Evolutionary conservation across 2,888 invertebrate species (phyloP).

Genomic region (Tridacna gigas): DNA sequence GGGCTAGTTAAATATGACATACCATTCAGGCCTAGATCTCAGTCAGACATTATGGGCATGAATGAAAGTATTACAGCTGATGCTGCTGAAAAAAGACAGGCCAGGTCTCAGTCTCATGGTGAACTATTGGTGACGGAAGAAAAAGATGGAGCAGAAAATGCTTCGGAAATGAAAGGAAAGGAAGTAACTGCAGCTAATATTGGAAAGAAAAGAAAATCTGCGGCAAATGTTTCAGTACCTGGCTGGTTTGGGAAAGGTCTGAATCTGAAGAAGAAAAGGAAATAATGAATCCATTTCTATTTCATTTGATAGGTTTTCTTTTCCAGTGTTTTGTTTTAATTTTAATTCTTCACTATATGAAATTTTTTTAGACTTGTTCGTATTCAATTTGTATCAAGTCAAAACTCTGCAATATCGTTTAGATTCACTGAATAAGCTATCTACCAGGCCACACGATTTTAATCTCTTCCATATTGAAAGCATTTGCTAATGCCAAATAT

Average conservation of each 20-base stretch:
- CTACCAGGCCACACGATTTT: too few species aligned
- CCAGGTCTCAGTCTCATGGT: slow-evolving; percentile 51
- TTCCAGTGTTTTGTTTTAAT: too few species aligned
- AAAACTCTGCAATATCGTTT: too few species aligned
- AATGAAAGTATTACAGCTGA: background rate
- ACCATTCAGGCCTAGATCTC: slow-evolving; percentile 37
- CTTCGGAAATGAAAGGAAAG: slow-evolving; percentile 20
- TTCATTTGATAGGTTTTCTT: background rate
- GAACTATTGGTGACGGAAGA: slow-evolving; percentile 12
- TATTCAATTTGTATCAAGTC: too few species aligned
- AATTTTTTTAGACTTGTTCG: too few species aligned
- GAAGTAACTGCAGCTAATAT: slow-evolving; percentile 17
- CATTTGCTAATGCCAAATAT: too few species aligned
- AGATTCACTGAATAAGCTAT: too few species aligned
- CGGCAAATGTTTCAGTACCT: slow-evolving; percentile 67
- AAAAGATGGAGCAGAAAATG: background rate
- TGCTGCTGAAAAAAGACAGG: slow-evolving; percentile 3
- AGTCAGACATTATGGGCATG: slow-evolving; percentile 37
- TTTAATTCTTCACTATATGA: too few species aligned
- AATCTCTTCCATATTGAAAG: too few species aligned
- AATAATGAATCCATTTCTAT: slow-evolving; percentile 35
- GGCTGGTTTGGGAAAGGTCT: slow-evolving; percentile 83
- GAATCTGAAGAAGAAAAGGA: slow-evolving; percentile 70
- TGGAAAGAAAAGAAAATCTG: slow-evolving; percentile 59
- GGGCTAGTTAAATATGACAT: background rate